Evolutionary conservation across 2,797 vertebrate species (phyloP).

Genomic region (Ptychadena robeensis): DNA sequence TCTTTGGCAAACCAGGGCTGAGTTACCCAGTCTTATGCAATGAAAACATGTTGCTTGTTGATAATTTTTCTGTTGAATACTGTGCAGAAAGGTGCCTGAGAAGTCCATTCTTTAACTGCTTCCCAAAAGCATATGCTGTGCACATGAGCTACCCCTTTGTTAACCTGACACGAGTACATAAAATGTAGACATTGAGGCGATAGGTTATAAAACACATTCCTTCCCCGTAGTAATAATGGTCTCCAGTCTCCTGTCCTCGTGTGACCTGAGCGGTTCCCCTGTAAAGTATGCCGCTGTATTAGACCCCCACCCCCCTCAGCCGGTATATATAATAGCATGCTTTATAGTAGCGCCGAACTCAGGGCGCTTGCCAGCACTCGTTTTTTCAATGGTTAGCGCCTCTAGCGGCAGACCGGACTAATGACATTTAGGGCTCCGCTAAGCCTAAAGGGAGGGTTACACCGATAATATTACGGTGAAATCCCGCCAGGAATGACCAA

Average conservation of each 20-base stretch:
- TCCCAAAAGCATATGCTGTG: background rate
- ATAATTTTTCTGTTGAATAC: background rate
- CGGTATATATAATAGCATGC: background rate
- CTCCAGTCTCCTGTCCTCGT: conserved; percentile 52
- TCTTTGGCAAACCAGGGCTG: too few species aligned
- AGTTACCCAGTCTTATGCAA: background rate
- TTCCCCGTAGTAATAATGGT: conserved; percentile 26
- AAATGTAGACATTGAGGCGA: conserved; percentile 39
- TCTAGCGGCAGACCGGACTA: conserved; percentile 48
- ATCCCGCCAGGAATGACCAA: too few species aligned
- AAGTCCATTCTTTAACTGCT: background rate
- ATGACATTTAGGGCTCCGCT: background rate
- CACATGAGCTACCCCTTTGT: conserved; percentile 39
- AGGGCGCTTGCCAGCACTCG: background rate
- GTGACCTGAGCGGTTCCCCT: conserved; percentile 35
- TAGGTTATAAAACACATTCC: conserved; percentile 31
- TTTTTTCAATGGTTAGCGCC: conserved; percentile 65
- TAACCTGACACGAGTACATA: background rate
- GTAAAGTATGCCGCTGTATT: conserved; percentile 32
- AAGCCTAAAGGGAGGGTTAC: background rate
- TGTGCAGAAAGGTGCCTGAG: background rate
- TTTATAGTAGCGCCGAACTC: background rate
- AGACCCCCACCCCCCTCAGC: background rate
- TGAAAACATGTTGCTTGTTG: too few species aligned
- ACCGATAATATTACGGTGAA: too few species aligned